Percentiles rank a stretch among this genome's conserved stretches.
Evolutionary conservation across 2,888 invertebrate genomes (phyloP).

Genomic region (Ctena decussata): DNA sequence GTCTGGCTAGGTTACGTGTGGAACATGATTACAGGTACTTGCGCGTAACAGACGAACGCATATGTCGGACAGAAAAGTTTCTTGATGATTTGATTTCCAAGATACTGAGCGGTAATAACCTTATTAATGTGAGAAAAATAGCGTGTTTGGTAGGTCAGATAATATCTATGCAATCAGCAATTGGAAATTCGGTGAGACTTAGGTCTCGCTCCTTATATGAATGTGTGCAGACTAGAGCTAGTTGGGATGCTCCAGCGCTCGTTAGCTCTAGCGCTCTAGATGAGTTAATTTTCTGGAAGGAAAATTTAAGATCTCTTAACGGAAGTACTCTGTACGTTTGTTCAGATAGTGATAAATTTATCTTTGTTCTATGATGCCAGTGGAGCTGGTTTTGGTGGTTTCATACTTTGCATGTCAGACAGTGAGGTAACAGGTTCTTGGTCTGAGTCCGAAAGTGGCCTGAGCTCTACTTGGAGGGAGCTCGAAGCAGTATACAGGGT

Average conservation of each 20-base stretch:
- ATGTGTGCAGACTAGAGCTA: too few species aligned
- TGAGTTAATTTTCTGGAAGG: too few species aligned
- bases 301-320: too few species aligned
- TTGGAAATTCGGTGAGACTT: neutral
- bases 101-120: neutral
- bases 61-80: too few species aligned
- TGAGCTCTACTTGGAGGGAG: slow-evolving; percentile 61
- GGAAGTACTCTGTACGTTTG: too few species aligned
- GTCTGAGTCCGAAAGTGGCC: slow-evolving; percentile 29
- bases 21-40: neutral
- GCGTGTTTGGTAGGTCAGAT: neutral
- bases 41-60: too few species aligned
- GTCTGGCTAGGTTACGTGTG: slow-evolving; percentile 40
- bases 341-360: too few species aligned
- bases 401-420: neutral
- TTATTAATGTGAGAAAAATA: neutral
- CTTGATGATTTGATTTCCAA: too few species aligned
- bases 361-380: too few species aligned
- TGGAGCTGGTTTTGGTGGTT: too few species aligned
- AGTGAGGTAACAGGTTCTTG: slow-evolving; percentile 29
- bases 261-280: too few species aligned
- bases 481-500: slow-evolving; percentile 42
- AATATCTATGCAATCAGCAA: neutral
- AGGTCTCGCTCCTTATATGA: neutral
- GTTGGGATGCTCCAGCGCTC: too few species aligned